Evolutionary conservation across 2,888 invertebrate species (phyloP), one percentile per base, ranked within the genome.

Genomic region (Cephus nigrinus): DNA sequence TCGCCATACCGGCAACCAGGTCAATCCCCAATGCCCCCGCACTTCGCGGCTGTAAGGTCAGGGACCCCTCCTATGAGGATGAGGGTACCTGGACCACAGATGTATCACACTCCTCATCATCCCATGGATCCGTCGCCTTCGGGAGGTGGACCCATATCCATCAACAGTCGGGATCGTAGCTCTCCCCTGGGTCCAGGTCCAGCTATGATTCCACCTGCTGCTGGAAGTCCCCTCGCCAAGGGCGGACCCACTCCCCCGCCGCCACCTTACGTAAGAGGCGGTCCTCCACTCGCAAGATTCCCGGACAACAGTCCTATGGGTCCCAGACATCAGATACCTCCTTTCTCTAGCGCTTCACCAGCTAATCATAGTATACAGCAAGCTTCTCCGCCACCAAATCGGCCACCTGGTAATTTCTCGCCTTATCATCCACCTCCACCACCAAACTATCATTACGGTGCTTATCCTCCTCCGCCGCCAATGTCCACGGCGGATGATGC

Each of bases 121-220:
- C 92, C 93, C 1, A 89, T 93, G 90, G 93, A 93, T 81, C 93
- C 93, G 0, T 93, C 93, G 5, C 93, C 93, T 0, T 93, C 93
- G 1, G 93, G 93, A 34, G 93, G 93, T 11, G 93, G 93, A 3
- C 92, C 93, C 1, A 92, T 93, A 75, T 91, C 92, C 73, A 92
- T 93, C 68, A 88, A 89, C 73, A 90, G 84, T 75, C 83, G 91
- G 9, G 90, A 89, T 76, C 76, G 82, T 78, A 80, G 87, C 76
- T 82, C 87, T 85, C 35, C 89, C 83, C 74, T 90, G 85, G 74
- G 88, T 85, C 0, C 76, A 86, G 83, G 88, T 75, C 88, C 91
- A 4, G 86, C 90, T 3, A 88, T 91, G 83, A 91, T 92, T 75
- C 90, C 92, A 35, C 88, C 92, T n/a, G 81, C 90, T 33, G 90